These are phyloP conservation scores for Drosophila serrata DNA, from an alignment of 1,140 invertebrate species.

Conservation along the genomic window DNA sequence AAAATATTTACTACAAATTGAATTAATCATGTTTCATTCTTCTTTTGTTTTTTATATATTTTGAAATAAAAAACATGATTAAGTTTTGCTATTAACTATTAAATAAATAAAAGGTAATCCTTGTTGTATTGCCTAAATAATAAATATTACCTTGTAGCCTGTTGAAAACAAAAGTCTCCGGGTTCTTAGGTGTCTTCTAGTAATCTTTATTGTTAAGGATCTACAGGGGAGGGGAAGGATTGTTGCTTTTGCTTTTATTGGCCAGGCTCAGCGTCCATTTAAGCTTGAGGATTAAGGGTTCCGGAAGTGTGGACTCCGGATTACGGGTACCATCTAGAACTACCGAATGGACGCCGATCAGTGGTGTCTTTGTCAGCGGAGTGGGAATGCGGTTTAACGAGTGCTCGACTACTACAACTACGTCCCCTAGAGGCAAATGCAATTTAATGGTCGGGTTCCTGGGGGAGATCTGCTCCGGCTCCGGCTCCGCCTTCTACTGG, in stretches of 20 bases:
- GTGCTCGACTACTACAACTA: slow-evolving; percentile 53
- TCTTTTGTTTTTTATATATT: background rate
- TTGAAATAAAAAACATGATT: background rate
- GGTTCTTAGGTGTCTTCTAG: slow-evolving; percentile 32
- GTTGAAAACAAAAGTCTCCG: background rate
- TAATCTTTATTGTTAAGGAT: slow-evolving; percentile 39
- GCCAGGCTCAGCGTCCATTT: slow-evolving; percentile 55
- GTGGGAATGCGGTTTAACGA: slow-evolving; percentile 51
- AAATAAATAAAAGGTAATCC: slow-evolving; percentile 11
- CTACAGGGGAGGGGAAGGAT: slow-evolving; percentile 24
- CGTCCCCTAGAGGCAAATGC: slow-evolving; percentile 64
- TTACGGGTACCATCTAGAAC: slow-evolving; percentile 37
- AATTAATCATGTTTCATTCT: background rate
- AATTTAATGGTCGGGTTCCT: slow-evolving; percentile 50
- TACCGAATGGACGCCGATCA: slow-evolving; percentile 35
- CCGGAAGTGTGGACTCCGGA: background rate
- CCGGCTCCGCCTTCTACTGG: background rate
- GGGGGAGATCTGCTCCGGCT: background rate
- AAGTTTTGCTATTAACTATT: slow-evolving; percentile 33
- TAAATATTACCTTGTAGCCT: slow-evolving; percentile 12
- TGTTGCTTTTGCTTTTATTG: slow-evolving; percentile 36
- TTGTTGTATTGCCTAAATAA: slow-evolving; percentile 11
- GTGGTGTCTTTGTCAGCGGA: slow-evolving; percentile 30
- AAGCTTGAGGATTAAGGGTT: slow-evolving; percentile 43
- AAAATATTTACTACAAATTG: no score